A percentile compares a stretch with the other conserved stretches of the same genome.
Conservation (phyloP, 2,113 vertebrate genomes). For the Octodon degus region DNA sequence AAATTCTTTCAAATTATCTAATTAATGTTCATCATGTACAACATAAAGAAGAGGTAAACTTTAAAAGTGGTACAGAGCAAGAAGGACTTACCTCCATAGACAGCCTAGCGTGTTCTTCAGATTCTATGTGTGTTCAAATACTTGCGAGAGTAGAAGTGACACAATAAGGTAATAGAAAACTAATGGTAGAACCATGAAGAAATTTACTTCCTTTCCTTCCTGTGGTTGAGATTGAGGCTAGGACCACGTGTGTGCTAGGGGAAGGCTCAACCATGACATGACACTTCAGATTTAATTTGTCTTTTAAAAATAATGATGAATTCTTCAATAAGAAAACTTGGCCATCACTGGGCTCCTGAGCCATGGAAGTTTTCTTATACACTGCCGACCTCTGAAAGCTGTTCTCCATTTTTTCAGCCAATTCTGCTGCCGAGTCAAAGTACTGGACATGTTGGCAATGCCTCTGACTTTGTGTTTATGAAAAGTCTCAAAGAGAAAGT, state of each 20-base stretch:
- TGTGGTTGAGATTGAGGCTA: background rate
- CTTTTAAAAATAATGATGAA: background rate
- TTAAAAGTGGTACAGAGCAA: background rate
- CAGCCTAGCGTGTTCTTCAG: background rate
- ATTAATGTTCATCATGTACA: background rate
- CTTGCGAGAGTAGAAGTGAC: background rate
- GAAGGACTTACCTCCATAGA: background rate
- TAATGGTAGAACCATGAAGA: background rate
- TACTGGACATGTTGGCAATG: background rate
- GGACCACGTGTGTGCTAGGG: rapidly evolving
- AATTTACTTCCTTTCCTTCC: background rate
- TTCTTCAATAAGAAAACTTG: background rate
- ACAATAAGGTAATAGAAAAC: background rate
- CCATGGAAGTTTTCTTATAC: background rate
- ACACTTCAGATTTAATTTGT: background rate
- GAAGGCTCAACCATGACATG: background rate
- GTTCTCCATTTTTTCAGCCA: background rate
- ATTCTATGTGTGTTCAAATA: background rate
- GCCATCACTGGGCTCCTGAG: background rate
- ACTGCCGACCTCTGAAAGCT: background rate
- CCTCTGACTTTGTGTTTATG: background rate
- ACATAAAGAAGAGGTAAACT: background rate
- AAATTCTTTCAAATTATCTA: background rate
- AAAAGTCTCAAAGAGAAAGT: background rate
- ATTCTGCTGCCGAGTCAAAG: background rate